Conservation (phyloP, 2,113 vertebrate species). For the Holacanthus passer region DNA sequence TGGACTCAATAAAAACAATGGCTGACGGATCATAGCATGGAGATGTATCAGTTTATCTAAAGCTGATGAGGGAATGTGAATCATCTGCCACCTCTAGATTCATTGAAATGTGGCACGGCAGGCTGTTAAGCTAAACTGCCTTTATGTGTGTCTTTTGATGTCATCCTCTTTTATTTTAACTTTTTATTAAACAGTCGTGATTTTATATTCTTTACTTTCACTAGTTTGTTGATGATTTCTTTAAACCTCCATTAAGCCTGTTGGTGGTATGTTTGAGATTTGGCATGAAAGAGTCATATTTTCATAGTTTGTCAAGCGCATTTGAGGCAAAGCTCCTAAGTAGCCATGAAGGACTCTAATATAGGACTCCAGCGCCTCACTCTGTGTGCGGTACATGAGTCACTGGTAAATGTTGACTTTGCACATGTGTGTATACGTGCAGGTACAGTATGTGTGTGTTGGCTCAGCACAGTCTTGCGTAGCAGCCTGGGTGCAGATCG, state of each 20-base stretch:
- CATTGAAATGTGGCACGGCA: not conserved
- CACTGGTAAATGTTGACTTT: constrained; percentile 57
- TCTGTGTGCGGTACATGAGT: constrained; percentile 23
- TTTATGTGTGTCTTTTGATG: not conserved
- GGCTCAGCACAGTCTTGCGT: constrained; percentile 21
- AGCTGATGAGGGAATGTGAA: constrained; percentile 25
- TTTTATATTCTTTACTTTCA: not conserved
- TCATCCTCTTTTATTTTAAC: not conserved
- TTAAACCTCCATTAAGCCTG: not conserved
- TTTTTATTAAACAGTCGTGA: not conserved
- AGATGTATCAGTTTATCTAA: constrained; percentile 7
- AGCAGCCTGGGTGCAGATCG: constrained; percentile 43
- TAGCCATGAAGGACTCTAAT: no score
- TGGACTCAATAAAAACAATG: constrained; percentile 23
- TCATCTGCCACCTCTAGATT: constrained; percentile 18
- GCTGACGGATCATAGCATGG: not conserved
- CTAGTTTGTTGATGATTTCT: not conserved
- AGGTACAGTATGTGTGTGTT: constrained; percentile 45
- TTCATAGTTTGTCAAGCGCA: constrained; percentile 3
- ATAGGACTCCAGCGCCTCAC: not conserved
- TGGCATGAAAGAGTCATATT: not conserved
- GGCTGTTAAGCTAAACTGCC: not conserved
- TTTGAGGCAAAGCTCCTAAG: not conserved
- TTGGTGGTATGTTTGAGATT: not conserved
- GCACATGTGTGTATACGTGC: constrained; percentile 26